Base-by-base conservation (phyloP, 2,888 invertebrate genomes). In the Dinocampus coccinellae region DNA sequence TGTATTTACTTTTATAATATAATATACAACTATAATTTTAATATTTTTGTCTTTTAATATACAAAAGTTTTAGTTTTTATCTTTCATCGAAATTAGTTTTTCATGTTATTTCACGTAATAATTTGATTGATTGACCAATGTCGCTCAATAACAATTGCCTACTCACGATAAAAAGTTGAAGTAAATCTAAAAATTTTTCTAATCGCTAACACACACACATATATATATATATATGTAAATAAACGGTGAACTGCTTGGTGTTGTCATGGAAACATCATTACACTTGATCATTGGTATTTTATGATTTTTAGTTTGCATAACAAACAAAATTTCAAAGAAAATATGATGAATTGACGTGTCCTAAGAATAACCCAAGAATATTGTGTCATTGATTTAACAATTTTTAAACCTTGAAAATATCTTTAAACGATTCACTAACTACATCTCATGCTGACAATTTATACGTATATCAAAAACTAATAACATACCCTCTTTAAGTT, bases 361-460 rank as follows among this genome's bases (percentile, higher is more conserved):
- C 68, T 39, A 42, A 71, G 58, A 73, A 74, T 74, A 70, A 70
- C 71, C 63, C 73, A 61, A 63, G 72, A 58, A 72, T 73, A 57
- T 67, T 74, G 57, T 52, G 62, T 52, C 75, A 77, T 77, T 76
- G 77, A 77, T 77, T 72, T 72, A 74, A 77, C 74, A 74, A 76
- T 69, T 66, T 33, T 29, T 11, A 34, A 69, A 60, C 74, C 75
- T 77, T 74, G 75, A 73, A 73, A 69, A 69, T 55, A 69, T 53
- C 20, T 62, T 69, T 20, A 34, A n/a, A 16, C 33, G 20, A 57
- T 36, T 55, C n/a, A n/a, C n/a, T n/a, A 36, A 26, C 47, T 64
- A 3, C 24, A 22, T 16, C 47, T 47, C 6, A 65, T 65, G 29
- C 36, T 34, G 24, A 55, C 34, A 16, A 55, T 29, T 65, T 13